These are phyloP conservation scores for Ctenodactylus gundi DNA, from an alignment of 2,113 vertebrate genomes.

Conservation along the genomic window DNA sequence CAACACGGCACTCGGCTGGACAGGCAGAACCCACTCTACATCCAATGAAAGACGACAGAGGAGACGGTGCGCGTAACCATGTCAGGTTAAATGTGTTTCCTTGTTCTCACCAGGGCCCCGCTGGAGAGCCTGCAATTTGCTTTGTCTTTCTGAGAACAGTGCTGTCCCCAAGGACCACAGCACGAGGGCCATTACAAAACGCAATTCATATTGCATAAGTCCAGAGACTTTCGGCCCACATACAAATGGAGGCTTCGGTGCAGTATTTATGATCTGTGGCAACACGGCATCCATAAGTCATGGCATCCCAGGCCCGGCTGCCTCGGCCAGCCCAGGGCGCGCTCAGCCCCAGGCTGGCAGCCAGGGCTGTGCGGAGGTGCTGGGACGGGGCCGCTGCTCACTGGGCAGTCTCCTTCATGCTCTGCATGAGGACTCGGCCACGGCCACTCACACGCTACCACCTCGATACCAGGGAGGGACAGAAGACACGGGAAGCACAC, in stretches of 20 bases:
- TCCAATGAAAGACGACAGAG: constrained; percentile 87
- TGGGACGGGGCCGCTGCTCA: no score
- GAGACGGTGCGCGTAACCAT: constrained; percentile 87
- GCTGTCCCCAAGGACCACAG: constrained; percentile 84
- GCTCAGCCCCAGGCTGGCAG: no score
- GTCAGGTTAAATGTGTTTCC: constrained; percentile 89
- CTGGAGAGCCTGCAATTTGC: constrained; percentile 89
- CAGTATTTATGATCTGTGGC: constrained; percentile 95
- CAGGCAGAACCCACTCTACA: constrained; percentile 80
- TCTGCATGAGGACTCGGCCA: no score
- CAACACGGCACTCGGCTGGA: constrained; percentile 69
- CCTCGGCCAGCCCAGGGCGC: neutral
- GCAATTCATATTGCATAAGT: constrained; percentile 96
- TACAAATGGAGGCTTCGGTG: constrained; percentile 93
- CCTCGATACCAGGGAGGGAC: no score
- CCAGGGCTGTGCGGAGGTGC: no score
- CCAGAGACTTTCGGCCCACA: constrained; percentile 87
- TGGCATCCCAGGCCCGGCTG: constrained; percentile 77
- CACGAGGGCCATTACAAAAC: constrained; percentile 92
- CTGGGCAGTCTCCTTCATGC: no score
- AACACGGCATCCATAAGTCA: constrained; percentile 94
- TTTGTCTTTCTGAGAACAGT: constrained; percentile 88
- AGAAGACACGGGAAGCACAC: no score
- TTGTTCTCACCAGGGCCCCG: constrained; percentile 85
- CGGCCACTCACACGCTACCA: no score